Conservation (phyloP, 1,140 invertebrate genomes). For the Geopemphigus sp. region DNA sequence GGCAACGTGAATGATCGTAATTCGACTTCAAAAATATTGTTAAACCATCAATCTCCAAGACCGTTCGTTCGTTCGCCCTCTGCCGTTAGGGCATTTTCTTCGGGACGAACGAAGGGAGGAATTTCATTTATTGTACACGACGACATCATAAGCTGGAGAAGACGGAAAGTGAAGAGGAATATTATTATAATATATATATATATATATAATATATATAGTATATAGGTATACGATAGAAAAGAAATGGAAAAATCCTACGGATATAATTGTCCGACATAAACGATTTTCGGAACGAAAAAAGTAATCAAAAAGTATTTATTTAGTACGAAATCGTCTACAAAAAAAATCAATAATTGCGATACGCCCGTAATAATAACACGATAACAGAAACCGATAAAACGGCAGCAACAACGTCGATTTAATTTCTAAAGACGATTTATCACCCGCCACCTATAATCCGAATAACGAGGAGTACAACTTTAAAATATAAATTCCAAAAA, state of each 20-base stretch:
- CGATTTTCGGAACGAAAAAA: background rate
- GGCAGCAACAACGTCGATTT: background rate
- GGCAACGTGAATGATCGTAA: background rate
- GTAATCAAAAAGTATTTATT: background rate
- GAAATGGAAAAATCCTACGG: background rate
- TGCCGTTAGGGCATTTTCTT: too few species aligned
- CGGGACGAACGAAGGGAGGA: background rate
- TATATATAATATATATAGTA: slow-evolving; percentile 16
- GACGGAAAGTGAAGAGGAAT: background rate
- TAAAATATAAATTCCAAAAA: too few species aligned
- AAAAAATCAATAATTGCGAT: background rate
- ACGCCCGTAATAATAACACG: background rate
- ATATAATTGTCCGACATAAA: background rate
- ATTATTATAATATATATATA: background rate
- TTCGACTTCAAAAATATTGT: slow-evolving; percentile 26
- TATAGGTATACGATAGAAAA: background rate
- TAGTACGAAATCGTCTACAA: background rate
- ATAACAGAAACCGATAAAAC: background rate
- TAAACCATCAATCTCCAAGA: slow-evolving; percentile 13
- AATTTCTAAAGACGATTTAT: too few species aligned
- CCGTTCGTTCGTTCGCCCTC: too few species aligned
- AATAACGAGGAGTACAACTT: too few species aligned
- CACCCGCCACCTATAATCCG: too few species aligned
- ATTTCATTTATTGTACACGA: slow-evolving; percentile 32
- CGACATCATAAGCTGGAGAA: background rate